phyloP scores from a whole-genome alignment of 2,888 invertebrate species.

The Hirtodrosophila confusa region DNA sequence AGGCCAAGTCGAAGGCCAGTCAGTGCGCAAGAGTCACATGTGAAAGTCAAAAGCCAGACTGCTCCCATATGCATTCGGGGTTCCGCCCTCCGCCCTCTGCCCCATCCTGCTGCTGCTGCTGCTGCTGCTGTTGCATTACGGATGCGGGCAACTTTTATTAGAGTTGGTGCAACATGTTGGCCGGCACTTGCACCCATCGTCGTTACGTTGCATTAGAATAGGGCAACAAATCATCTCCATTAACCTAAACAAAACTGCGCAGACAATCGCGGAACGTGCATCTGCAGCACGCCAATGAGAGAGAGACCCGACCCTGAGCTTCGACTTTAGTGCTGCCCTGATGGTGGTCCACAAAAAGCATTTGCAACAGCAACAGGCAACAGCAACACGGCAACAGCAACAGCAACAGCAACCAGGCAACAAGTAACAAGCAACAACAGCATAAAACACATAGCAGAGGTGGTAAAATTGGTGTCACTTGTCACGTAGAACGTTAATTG shows the following conservation, averaged over 20 bases:
- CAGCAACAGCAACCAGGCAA: slow-evolving; percentile 30
- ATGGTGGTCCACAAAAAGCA: slow-evolving; percentile 70
- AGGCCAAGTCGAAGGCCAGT: slow-evolving; percentile 53
- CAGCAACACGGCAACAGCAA: slow-evolving; percentile 30
- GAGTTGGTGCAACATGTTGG: slow-evolving; percentile 52
- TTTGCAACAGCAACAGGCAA: slow-evolving; percentile 32
- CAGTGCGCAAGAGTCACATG: slow-evolving; percentile 40
- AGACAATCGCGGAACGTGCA: slow-evolving; percentile 80
- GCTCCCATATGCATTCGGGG: slow-evolving; percentile 35
- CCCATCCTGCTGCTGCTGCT: slow-evolving; percentile 12
- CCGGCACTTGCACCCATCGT: slow-evolving; percentile 39
- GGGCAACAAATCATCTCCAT: slow-evolving; percentile 81
- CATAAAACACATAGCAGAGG: slow-evolving; percentile 72
- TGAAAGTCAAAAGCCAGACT: slow-evolving; percentile 59
- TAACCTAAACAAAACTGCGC: slow-evolving; percentile 81
- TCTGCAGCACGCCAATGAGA: slow-evolving; percentile 70
- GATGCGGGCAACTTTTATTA: slow-evolving; percentile 49
- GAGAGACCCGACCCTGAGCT: slow-evolving; percentile 26
- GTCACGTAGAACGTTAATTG: slow-evolving; percentile 81
- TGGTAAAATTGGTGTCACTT: slow-evolving; percentile 82
- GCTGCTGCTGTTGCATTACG: slow-evolving; percentile 37
- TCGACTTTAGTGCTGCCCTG: slow-evolving; percentile 43
- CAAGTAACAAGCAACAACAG: slow-evolving; percentile 48
- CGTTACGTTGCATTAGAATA: slow-evolving; percentile 71
- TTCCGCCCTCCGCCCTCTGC: not conserved